A percentile compares a stretch with the other conserved stretches of the same genome.
phyloP scores from a whole-genome alignment of 64 coral and sea anemone genomes.

The Dendronephthya gigantea region DNA sequence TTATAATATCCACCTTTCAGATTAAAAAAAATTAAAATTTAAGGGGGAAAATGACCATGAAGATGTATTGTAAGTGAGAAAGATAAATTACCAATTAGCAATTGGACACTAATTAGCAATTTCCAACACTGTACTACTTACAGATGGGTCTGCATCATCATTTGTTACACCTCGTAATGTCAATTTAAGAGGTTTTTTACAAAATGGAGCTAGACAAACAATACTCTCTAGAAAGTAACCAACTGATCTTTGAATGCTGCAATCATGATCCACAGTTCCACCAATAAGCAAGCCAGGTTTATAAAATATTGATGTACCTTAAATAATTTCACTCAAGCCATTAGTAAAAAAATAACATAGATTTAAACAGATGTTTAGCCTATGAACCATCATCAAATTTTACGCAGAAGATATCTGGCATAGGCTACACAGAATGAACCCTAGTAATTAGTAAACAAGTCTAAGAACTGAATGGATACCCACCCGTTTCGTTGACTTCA shows the following conservation, averaged over 20 bases:
- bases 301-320: conserved; percentile 86
- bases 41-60: no score
- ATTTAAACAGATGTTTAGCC: no score
- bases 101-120: no score
- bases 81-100: no score
- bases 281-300: conserved; percentile 89
- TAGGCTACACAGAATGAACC: no score
- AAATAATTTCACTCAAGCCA: background rate
- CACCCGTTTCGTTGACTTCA: conserved; percentile 99
- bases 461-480: no score
- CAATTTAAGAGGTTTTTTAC: conserved; percentile 85
- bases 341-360: background rate
- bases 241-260: conserved; percentile 75
- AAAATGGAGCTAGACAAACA: conserved; percentile 72
- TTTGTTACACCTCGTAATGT: conserved; percentile 78
- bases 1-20: background rate
- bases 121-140: conserved; percentile 19
- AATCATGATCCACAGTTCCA: conserved; percentile 71
- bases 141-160: conserved; percentile 75
- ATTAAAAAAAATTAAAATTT: background rate
- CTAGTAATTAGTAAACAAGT: no score
- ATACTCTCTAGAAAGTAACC: conserved; percentile 84
- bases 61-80: no score
- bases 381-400: no score
- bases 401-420: no score